Base-by-base conservation (phyloP, 37 sponge, comb jelly and placozoan genomes). In the Bolinopsis microptera region DNA sequence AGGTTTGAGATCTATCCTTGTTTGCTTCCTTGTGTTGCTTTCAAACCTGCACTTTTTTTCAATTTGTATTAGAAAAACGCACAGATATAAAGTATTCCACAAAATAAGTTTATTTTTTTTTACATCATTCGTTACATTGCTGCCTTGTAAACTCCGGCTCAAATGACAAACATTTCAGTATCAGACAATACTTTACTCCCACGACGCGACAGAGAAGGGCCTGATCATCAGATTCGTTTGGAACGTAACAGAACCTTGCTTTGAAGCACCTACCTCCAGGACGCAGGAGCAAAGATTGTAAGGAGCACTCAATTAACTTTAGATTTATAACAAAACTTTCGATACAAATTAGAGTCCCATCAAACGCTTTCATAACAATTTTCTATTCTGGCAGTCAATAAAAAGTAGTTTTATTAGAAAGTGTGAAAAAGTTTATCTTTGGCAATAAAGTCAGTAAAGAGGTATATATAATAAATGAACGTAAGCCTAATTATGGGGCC, bases 131-230 rank as follows among this genome's bases (percentile, higher is more conserved):
- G 9, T 18, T n/a, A n/a, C 5, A 48, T 48, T 48, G 61, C 61
- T 48, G 61, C 9, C 61, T n/a, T 18, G 61, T 48, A 48, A 48
- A 48, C 13, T 18, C 5, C 61, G 5, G 61, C 5, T 48, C 61
- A 48, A 48, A 48, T 48, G 61, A 48, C 61, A 48, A 48, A 48
- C 13, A 13, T 48, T 48, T 26, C 90, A 86, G 90, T 40, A 39
- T 39, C 39, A 40, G 26, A 48, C 37, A 18, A 86, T 86, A 25
- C 30, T 86, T 3, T 18, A 36, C 25, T 86, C 90, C 27, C 90
- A 86, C 90, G 90, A 86, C 26, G n/a, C 34, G 90, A 86, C 90
- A 86, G 61, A 35, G 90, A 39, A 2, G 90, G 61, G 90, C 90
- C 0, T n/a, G 90, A 86, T 86, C 90, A 86, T 40, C 90, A 86